A percentile compares a stretch with the other conserved stretches of the same genome.
Conservation (phyloP, 2,888 invertebrate genomes). For the Andrena haemorrhoa region DNA sequence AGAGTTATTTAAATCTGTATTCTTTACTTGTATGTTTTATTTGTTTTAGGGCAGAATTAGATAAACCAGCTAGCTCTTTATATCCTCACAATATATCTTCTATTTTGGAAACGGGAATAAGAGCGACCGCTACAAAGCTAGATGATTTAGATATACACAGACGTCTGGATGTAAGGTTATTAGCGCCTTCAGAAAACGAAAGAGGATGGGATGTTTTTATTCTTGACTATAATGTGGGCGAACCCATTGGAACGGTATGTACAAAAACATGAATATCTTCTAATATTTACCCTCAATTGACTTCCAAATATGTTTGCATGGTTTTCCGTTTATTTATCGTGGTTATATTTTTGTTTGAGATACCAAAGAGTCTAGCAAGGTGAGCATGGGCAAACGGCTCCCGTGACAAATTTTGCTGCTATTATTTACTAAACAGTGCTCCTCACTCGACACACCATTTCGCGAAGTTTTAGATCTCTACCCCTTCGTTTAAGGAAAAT, state of each 20-base stretch:
- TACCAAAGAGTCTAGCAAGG: no score
- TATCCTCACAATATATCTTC: conserved; percentile 95
- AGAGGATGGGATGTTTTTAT: conserved; percentile 95
- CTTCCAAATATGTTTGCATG: background rate
- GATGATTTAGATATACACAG: conserved; percentile 96
- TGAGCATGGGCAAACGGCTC: no score
- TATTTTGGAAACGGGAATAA: conserved; percentile 93
- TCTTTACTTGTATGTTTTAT: conserved; percentile 9
- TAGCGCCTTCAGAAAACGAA: conserved; percentile 89
- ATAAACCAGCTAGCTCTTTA: conserved; percentile 93
- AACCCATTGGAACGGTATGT: conserved; percentile 93
- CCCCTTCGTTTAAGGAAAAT: no score
- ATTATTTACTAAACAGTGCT: no score
- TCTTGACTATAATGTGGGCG: conserved; percentile 94
- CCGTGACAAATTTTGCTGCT: no score
- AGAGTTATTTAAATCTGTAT: background rate
- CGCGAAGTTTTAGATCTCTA: no score
- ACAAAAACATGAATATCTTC: background rate
- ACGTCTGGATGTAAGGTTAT: conserved; percentile 93
- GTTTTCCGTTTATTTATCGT: background rate
- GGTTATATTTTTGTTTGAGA: no score
- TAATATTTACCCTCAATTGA: background rate
- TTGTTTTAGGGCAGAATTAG: conserved; percentile 91
- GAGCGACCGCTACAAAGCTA: conserved; percentile 97
- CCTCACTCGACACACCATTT: no score